A percentile compares a stretch with the other conserved stretches of the same genome.
Conservation (phyloP, 2,888 invertebrate genomes). For the Harpalus rufipes region DNA sequence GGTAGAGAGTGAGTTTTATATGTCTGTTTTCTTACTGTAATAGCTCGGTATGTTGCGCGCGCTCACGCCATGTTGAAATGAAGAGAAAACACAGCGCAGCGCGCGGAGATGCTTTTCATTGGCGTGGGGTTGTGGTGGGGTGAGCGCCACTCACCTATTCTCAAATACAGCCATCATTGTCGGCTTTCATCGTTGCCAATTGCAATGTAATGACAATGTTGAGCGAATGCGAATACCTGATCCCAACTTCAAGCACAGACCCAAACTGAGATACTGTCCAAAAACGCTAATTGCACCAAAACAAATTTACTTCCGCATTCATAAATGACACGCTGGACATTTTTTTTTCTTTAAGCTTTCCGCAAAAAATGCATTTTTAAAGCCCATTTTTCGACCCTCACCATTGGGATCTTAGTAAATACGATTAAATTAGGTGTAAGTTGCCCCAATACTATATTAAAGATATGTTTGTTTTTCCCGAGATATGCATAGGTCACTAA, state of each 20-base stretch:
- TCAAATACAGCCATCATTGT: constrained; percentile 77
- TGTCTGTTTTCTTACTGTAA: constrained; percentile 81
- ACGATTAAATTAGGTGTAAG: no score
- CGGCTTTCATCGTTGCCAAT: constrained; percentile 74
- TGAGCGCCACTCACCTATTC: constrained; percentile 73
- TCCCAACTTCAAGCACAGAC: neutral
- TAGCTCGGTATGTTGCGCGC: constrained; percentile 78
- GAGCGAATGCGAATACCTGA: constrained; percentile 68
- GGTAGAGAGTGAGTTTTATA: constrained; percentile 77
- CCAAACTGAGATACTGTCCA: no score
- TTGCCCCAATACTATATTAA: no score
- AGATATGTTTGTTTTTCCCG: no score
- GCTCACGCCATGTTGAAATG: constrained; percentile 77
- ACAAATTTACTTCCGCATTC: no score
- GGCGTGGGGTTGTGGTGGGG: constrained; percentile 75
- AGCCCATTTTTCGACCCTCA: no score
- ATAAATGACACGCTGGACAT: no score
- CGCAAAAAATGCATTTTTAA: no score
- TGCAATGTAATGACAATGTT: constrained; percentile 69
- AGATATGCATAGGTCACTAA: no score
- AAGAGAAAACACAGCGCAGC: constrained; percentile 75
- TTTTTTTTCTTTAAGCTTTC: no score
- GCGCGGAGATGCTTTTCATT: constrained; percentile 72
- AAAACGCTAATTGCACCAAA: no score
- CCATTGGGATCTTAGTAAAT: no score